These are phyloP conservation scores for Rhagologus leucostigma DNA, from an alignment of 2,113 vertebrate species.

Conservation along the genomic window DNA sequence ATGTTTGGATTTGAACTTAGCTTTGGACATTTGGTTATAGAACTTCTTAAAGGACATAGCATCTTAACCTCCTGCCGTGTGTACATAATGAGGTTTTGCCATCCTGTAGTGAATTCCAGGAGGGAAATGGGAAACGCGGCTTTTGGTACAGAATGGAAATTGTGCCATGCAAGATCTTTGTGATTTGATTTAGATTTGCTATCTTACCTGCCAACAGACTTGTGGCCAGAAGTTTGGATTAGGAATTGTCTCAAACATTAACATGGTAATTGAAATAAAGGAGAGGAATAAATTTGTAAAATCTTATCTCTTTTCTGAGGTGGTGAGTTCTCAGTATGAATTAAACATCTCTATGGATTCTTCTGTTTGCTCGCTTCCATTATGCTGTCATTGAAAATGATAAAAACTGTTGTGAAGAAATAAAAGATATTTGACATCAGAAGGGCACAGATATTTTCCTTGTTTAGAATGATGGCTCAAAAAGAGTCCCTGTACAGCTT, in stretches of 20 bases:
- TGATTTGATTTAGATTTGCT: not conserved
- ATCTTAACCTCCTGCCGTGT: not conserved
- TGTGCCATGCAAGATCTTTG: not conserved
- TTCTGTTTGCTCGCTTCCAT: not conserved
- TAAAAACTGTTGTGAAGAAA: not conserved
- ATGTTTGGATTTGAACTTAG: not conserved
- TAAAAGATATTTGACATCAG: not conserved
- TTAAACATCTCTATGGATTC: not conserved
- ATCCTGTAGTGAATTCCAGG: not conserved
- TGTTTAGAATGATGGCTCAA: not conserved
- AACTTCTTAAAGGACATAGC: not conserved
- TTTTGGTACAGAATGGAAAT: not conserved
- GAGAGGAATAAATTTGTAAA: not conserved
- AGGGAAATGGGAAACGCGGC: not conserved
- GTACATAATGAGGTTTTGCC: not conserved
- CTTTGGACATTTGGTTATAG: not conserved
- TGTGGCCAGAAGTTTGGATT: not conserved
- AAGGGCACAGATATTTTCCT: not conserved
- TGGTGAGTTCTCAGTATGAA: not conserved
- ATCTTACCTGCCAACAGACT: not conserved
- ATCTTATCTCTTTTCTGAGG: not conserved
- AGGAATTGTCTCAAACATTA: not conserved
- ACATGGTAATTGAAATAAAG: conserved; percentile 9
- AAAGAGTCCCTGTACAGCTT: not conserved
- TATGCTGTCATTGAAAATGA: not conserved